Conservation (phyloP, 1,140 invertebrate species). For the Triops cancriformis region DNA sequence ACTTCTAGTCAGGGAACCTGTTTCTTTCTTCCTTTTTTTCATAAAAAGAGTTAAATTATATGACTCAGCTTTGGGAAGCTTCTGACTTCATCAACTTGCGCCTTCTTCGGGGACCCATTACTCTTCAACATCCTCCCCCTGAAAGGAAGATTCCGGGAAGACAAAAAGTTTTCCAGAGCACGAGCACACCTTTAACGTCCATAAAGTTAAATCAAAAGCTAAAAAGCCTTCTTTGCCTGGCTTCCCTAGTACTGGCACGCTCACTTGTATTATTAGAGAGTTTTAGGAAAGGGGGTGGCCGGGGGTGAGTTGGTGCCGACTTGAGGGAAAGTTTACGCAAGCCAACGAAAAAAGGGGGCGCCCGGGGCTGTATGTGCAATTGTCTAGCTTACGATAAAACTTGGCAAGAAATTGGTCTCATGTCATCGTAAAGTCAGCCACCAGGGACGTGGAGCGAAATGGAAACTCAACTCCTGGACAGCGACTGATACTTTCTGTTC, state of each 20-base stretch:
- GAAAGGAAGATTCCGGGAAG: background rate
- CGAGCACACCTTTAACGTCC: constrained; percentile 3
- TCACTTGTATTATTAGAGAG: background rate
- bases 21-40: no score
- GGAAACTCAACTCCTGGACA: constrained; percentile 8
- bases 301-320: background rate
- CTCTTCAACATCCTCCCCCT: background rate
- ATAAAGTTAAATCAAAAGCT: constrained; percentile 14
- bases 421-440: constrained; percentile 13
- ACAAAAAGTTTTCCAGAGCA: constrained; percentile 1
- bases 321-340: background rate
- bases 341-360: background rate
- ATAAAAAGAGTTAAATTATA: background rate
- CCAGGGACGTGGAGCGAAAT: constrained; percentile 12
- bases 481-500: background rate
- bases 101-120: background rate
- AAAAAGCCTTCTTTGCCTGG: background rate
- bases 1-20: background rate
- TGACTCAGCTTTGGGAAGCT: background rate
- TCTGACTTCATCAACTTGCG: background rate
- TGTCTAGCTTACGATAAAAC: background rate
- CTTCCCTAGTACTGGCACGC: background rate
- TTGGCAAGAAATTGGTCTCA: constrained; percentile 13
- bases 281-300: background rate
- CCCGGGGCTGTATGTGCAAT: background rate